These are phyloP conservation scores for Deilephila porcellus DNA, from an alignment of 2,888 invertebrate species.

Conservation along the genomic window DNA sequence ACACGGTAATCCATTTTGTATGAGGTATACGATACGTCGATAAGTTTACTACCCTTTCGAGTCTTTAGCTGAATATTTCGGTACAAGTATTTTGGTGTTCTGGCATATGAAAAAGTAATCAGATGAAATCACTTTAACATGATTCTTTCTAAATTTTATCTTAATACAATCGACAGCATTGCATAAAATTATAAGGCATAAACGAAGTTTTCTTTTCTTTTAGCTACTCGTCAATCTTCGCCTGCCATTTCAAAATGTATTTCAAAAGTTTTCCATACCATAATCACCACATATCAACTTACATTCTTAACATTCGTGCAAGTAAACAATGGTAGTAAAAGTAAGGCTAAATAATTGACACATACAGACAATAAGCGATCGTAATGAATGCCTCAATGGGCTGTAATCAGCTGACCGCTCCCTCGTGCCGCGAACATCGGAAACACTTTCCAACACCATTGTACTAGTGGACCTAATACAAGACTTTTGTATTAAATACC, in stretches of 20 bases:
- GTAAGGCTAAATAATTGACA: constrained; percentile 14
- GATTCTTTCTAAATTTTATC: too few relatives aligned
- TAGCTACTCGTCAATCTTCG: too few relatives aligned
- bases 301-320: background rate
- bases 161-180: too few relatives aligned
- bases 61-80: too few relatives aligned
- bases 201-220: too few relatives aligned
- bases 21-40: too few relatives aligned
- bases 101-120: too few relatives aligned
- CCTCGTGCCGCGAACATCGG: constrained; percentile 15
- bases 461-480: background rate
- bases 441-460: constrained; percentile 15
- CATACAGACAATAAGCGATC: constrained; percentile 11
- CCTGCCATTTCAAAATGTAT: background rate
- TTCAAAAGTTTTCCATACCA: background rate
- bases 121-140: too few relatives aligned
- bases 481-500: background rate
- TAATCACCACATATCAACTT: background rate
- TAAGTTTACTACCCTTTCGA: too few relatives aligned
- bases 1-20: too few relatives aligned
- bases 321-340: constrained; percentile 23
- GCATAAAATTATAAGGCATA: too few relatives aligned
- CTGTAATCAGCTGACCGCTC: constrained; percentile 21
- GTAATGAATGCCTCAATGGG: constrained; percentile 5
- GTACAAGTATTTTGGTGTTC: too few relatives aligned